Conservation (phyloP, 2,888 invertebrate species). For the Hydrotaea cyrtoneurina region DNA sequence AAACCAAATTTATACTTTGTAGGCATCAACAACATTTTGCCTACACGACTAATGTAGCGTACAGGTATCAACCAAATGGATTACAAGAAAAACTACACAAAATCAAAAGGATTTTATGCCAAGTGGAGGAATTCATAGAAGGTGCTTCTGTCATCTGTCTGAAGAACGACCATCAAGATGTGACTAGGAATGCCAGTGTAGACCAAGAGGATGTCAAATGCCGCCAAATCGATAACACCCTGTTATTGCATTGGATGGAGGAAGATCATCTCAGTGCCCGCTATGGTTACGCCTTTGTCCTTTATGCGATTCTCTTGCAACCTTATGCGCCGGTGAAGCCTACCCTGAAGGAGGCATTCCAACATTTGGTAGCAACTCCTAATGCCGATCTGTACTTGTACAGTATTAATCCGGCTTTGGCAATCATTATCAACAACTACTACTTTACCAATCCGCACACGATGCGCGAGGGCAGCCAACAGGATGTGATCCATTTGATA, state of each 20-base stretch:
- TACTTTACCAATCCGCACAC: background rate
- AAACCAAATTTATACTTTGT: background rate
- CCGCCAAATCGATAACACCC: background rate
- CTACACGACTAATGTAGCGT: background rate
- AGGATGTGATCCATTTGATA: constrained; percentile 9
- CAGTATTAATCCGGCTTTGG: constrained; percentile 26
- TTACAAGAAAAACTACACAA: background rate
- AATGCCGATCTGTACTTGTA: constrained; percentile 24
- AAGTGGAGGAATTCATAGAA: background rate
- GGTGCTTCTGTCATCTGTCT: background rate
- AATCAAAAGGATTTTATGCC: background rate
- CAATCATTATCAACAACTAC: constrained; percentile 30
- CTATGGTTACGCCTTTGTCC: background rate
- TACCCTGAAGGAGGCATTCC: background rate
- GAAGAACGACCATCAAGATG: background rate
- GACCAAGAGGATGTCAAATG: background rate
- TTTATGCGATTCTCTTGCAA: background rate
- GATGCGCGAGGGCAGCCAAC: constrained; percentile 6
- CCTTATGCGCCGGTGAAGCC: background rate
- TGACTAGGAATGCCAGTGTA: too few relatives aligned
- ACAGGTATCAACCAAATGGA: background rate
- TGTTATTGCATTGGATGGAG: background rate
- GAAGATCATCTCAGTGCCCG: background rate
- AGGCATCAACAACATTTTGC: background rate
- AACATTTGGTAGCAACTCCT: background rate